These are phyloP conservation scores for Saccostrea glomerata DNA, from an alignment of 1,140 invertebrate species.

Conservation along the genomic window DNA sequence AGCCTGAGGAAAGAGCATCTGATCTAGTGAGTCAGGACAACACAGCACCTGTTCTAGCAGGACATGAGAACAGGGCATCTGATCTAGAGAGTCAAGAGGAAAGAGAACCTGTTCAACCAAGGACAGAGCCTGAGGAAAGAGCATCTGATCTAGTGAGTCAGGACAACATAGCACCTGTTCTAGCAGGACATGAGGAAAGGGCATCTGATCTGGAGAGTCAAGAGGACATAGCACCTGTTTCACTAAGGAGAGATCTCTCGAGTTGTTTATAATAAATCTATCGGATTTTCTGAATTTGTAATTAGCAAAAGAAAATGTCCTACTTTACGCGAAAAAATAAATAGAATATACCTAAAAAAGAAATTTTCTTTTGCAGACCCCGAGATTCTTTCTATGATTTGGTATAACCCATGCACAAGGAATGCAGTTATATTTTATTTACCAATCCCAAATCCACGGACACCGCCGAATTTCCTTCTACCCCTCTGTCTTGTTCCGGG, in stretches of 20 bases:
- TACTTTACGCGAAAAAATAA: neutral
- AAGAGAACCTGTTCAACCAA: no score
- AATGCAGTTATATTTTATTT: neutral
- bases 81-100: no score
- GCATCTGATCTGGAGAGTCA: no score
- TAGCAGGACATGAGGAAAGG: no score
- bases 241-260: neutral
- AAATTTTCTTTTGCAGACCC: neutral
- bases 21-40: no score
- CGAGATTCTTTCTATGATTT: neutral
- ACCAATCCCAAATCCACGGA: neutral
- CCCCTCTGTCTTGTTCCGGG: neutral
- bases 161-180: no score
- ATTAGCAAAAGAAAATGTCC: neutral
- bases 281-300: constrained; percentile 9
- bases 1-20: no score
- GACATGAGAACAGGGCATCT: no score
- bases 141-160: no score
- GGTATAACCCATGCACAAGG: neutral
- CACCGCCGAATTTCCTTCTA: neutral
- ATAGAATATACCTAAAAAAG: neutral
- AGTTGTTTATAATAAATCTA: neutral
- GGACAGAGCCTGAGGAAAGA: no score
- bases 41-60: no score
- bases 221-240: no score